Conservation (phyloP, 2,113 vertebrate genomes). For the Eclectus roratus region DNA sequence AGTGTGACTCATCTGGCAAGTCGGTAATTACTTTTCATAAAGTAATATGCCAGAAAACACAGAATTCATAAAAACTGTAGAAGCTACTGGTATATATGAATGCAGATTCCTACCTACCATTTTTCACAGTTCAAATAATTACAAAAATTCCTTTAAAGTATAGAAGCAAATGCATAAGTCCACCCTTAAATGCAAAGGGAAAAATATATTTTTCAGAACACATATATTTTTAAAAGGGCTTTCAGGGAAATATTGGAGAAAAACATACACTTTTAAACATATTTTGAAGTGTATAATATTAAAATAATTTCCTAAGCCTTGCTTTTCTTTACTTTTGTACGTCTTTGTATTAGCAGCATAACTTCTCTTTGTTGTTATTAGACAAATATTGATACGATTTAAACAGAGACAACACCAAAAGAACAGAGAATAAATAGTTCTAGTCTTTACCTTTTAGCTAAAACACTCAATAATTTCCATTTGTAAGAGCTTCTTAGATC, state of each 20-base stretch:
- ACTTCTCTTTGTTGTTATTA: neutral
- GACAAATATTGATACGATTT: neutral
- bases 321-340: neutral
- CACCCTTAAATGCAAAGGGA: neutral
- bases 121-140: constrained; percentile 11
- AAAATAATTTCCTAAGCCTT: neutral
- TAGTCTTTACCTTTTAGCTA: neutral
- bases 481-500: neutral
- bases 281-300: neutral
- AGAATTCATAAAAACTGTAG: neutral
- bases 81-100: neutral
- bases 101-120: neutral
- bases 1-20: constrained; percentile 38
- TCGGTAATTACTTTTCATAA: constrained; percentile 50
- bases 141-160: neutral
- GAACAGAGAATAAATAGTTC: neutral
- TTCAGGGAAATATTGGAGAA: neutral
- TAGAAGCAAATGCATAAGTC: neutral
- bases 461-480: neutral
- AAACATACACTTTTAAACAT: neutral
- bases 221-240: neutral
- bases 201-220: neutral
- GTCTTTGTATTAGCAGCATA: neutral
- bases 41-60: neutral
- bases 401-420: neutral